Evolutionary conservation across 2,113 vertebrate genomes (phyloP).

Genomic region (Gymnobelideus leadbeateri): DNA sequence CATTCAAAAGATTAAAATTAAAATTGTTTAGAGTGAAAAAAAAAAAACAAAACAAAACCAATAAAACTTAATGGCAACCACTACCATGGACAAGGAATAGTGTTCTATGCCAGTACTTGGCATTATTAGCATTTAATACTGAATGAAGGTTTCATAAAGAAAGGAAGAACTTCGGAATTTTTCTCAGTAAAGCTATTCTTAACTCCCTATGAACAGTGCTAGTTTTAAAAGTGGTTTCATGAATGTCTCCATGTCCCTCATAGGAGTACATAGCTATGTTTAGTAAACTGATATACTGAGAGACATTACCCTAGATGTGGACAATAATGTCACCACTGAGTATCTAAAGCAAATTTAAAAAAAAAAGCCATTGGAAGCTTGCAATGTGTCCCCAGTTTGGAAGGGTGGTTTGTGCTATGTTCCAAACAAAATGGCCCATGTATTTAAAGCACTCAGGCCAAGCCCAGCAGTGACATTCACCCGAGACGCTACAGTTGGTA

Average conservation of each 20-base stretch:
- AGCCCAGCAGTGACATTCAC: not conserved
- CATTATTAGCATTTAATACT: conserved; percentile 8
- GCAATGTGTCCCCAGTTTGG: conserved; percentile 12
- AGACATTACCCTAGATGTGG: conserved; percentile 32
- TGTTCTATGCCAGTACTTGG: not conserved
- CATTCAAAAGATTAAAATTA: too few species aligned
- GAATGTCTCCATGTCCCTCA: conserved; percentile 32
- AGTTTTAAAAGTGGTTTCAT: conserved; percentile 27
- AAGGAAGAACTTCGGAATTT: conserved; percentile 10
- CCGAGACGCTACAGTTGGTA: conserved; percentile 23
- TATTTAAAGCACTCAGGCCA: conserved; percentile 14
- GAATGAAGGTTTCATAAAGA: conserved; percentile 10
- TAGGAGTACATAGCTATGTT: conserved; percentile 33
- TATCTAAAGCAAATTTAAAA: conserved; percentile 45
- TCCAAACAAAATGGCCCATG: not conserved
- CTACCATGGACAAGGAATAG: conserved; percentile 39
- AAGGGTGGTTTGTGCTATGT: not conserved
- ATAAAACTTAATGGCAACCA: conserved; percentile 39
- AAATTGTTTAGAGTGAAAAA: too few species aligned
- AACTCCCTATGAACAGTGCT: conserved; percentile 20
- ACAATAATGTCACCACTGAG: not conserved
- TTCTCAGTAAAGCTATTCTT: conserved; percentile 43
- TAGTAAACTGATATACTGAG: conserved; percentile 29
- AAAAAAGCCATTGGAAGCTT: conserved; percentile 36
- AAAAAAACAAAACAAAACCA: too few species aligned